Evolutionary conservation across 2,113 vertebrate genomes (phyloP).

Genomic region (Morphnarchus princeps): DNA sequence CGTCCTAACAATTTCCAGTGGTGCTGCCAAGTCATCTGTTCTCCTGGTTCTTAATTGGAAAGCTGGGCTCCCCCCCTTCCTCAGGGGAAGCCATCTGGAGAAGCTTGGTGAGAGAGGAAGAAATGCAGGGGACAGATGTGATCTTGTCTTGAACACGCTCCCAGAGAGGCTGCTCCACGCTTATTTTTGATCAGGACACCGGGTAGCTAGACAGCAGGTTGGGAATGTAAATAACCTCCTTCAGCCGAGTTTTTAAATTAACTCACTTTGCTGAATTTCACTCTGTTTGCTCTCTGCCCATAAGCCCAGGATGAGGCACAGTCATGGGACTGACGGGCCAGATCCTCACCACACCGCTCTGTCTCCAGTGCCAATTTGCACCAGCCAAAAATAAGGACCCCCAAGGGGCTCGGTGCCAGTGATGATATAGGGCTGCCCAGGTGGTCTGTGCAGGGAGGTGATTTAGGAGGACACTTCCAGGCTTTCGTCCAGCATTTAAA

Average conservation of each 20-base stretch:
- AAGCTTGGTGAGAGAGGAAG: neutral
- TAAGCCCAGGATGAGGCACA: rapidly evolving
- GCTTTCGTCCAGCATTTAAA: neutral
- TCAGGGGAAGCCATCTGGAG: neutral
- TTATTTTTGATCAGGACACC: neutral
- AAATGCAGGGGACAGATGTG: neutral
- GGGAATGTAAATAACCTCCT: neutral
- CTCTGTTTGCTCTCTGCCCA: no score
- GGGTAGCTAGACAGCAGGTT: neutral
- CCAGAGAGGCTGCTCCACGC: neutral
- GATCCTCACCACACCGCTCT: neutral
- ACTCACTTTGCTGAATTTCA: neutral
- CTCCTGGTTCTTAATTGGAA: neutral
- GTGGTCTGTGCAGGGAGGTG: neutral
- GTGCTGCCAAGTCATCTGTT: neutral
- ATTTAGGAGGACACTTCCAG: neutral
- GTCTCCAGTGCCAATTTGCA: neutral
- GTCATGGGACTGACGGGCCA: rapidly evolving
- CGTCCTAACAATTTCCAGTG: neutral
- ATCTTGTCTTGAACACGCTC: neutral
- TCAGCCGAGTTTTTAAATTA: neutral
- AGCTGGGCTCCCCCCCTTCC: neutral
- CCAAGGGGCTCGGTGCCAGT: rapidly evolving
- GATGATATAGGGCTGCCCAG: neutral
- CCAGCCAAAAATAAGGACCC: neutral